phyloP scores from a whole-genome alignment of 1,140 invertebrate genomes.

The Halictus rubicundus region DNA sequence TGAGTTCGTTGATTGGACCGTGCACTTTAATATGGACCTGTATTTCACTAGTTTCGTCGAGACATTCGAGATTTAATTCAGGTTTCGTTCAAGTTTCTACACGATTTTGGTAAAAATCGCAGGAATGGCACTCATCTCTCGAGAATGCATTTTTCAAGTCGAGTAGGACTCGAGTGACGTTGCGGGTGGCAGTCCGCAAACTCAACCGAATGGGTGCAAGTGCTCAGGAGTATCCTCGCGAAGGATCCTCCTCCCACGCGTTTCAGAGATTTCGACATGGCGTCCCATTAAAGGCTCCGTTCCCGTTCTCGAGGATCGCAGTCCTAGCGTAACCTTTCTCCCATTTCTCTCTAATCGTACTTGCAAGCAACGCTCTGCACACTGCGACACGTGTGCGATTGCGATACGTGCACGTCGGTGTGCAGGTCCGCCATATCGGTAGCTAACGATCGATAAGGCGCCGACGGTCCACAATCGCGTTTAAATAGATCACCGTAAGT shows the following conservation, averaged over 20 bases:
- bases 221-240: too few species aligned
- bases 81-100: too few species aligned
- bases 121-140: too few species aligned
- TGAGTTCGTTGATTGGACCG: too few species aligned
- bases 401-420: slow-evolving; percentile 13
- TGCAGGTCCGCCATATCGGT: slow-evolving; percentile 36
- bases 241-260: neutral
- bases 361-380: neutral
- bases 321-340: neutral
- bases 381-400: neutral
- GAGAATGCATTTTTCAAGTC: too few species aligned
- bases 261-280: neutral
- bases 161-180: too few species aligned
- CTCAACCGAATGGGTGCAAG: too few species aligned
- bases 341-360: slow-evolving; percentile 15
- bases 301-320: neutral
- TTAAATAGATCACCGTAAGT: slow-evolving; percentile 25
- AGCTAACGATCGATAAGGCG: slow-evolving; percentile 58
- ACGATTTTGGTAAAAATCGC: too few species aligned
- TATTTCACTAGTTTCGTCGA: too few species aligned
- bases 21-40: too few species aligned
- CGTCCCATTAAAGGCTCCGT: slow-evolving; percentile 7
- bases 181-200: too few species aligned
- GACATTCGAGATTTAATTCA: too few species aligned
- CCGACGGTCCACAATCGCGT: slow-evolving; percentile 29